A percentile compares a stretch with the other conserved stretches of the same genome.
These are phyloP conservation scores for Caenorhabditis macrosperma DNA, from an alignment of 2,888 invertebrate species.

Conservation along the genomic window DNA sequence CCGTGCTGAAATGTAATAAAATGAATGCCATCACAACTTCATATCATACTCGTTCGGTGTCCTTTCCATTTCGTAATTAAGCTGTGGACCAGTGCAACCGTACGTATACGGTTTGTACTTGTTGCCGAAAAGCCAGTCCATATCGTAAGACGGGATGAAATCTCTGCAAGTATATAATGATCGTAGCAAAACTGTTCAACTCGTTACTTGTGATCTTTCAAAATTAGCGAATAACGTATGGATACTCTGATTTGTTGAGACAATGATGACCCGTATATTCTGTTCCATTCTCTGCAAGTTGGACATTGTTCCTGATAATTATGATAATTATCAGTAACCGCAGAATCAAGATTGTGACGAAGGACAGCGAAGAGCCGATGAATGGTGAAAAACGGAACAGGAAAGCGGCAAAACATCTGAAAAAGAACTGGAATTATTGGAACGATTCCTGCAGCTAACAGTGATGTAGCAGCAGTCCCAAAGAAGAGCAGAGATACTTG, in stretches of 20 bases:
- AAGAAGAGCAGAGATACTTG: conserved; percentile 9
- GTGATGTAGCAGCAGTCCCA: background rate
- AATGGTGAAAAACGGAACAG: conserved; percentile 5
- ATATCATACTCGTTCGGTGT: conserved; percentile 45
- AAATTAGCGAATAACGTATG: conserved; percentile 39
- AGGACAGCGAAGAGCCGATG: conserved; percentile 13
- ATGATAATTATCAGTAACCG: background rate
- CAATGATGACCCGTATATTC: conserved; percentile 34
- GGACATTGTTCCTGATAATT: background rate
- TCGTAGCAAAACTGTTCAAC: background rate
- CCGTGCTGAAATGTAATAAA: conserved; percentile 17
- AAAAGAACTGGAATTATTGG: background rate
- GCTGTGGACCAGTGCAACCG: conserved; percentile 48
- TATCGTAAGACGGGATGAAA: conserved; percentile 48
- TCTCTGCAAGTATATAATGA: conserved; percentile 28
- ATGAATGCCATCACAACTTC: background rate
- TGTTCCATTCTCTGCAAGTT: conserved; percentile 40
- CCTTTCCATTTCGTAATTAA: conserved; percentile 38
- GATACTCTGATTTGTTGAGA: conserved; percentile 25
- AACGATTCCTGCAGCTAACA: background rate
- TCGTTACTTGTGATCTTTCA: conserved; percentile 38
- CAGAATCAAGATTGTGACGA: conserved; percentile 7
- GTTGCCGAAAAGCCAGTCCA: conserved; percentile 52
- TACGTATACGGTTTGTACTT: conserved; percentile 47
- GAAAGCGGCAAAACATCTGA: conserved; percentile 6